A percentile compares a stretch with the other conserved stretches of the same genome.
phyloP scores from a whole-genome alignment of 2,797 vertebrate species.

The Sebastes steindachneri region DNA sequence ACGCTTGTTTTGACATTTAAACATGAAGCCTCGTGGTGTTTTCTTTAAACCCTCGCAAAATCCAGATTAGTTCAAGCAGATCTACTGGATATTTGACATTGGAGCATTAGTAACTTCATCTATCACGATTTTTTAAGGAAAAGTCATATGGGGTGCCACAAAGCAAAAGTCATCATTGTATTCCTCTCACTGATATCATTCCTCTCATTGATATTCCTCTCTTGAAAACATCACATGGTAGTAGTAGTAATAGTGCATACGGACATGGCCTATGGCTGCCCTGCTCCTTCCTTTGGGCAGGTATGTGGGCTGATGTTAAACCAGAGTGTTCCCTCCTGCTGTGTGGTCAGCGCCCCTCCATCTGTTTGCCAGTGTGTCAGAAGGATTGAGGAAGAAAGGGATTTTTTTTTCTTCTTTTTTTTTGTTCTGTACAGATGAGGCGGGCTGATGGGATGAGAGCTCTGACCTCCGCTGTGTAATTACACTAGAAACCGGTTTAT shows the following conservation, averaged over 20 bases:
- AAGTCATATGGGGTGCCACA: background rate
- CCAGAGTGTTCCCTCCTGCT: slow-evolving; percentile 40
- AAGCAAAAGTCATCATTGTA: background rate
- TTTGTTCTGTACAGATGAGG: slow-evolving; percentile 7
- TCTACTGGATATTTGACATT: background rate
- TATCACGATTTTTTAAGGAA: background rate
- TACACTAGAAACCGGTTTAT: slow-evolving; percentile 44
- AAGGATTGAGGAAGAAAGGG: slow-evolving; percentile 38
- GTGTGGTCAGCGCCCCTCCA: slow-evolving; percentile 58
- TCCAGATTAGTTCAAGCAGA: background rate
- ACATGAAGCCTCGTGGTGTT: slow-evolving; percentile 18
- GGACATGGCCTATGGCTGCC: background rate
- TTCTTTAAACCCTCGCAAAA: slow-evolving; percentile 30
- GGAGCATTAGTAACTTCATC: background rate
- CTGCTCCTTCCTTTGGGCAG: slow-evolving; percentile 35
- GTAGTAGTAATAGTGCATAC: background rate
- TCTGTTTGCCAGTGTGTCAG: slow-evolving; percentile 53
- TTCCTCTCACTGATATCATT: background rate
- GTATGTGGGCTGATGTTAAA: slow-evolving; percentile 63
- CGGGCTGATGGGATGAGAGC: slow-evolving; percentile 29
- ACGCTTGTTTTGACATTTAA: slow-evolving; percentile 56
- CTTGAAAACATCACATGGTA: slow-evolving; percentile 1
- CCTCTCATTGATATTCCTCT: slow-evolving; percentile 19
- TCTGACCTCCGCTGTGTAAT: slow-evolving; percentile 62
- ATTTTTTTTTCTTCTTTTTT: background rate